Evolutionary conservation across 35 echinoderm and acorn worm genomes (phyloP), one percentile per base, ranked within the genome.

Genomic region (Lytechinus pictus): DNA sequence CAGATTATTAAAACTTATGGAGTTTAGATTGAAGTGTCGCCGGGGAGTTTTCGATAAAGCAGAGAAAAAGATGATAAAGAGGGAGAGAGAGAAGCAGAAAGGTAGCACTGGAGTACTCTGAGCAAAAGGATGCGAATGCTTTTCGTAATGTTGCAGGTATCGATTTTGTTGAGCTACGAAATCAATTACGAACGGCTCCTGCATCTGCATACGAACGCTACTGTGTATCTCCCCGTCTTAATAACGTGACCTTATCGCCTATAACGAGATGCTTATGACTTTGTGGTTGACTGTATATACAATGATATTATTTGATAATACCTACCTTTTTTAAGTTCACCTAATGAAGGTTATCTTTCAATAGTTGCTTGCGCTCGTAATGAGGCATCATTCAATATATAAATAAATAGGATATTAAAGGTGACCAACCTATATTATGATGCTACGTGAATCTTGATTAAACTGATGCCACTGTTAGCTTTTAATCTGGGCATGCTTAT

Each of bases 1-100:
- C 19, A 79, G 66, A 79, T 79, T 79, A 79, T 79, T 79, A 79
- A 3, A 7, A 24, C 16, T 24, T 79, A 24, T 44, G 33, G 7
- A 79, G 3, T 79, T 79, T 79, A 79, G 66, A n/a, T 79, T 79
- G 66, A 79, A 79, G 66, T 79, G 66, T 79, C 66, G 66, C 66
- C 66, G 8, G 19, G 66, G 66, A 79, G 66, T 7, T 24, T 24
- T 4, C 66, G 66, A 79, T 14, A 79, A 24, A 24, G 66, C 66
- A 24, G n/a, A 79, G 66, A 24, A 79, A 7, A 24, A 3, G 66
- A 44, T 44, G 33, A 44, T n/a, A 44, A 2, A 2, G 33, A 2
- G 33, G 2, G 33, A 79, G 66, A 79, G 66, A 79, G n/a, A 24
- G 66, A 79, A 21, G 24, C 61, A 71, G 61, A 24, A 24, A 79